A percentile compares a stretch with the other conserved stretches of the same genome.
These are phyloP conservation scores for Cryptotis parvus DNA, from an alignment of 2,113 vertebrate species.

Conservation along the genomic window DNA sequence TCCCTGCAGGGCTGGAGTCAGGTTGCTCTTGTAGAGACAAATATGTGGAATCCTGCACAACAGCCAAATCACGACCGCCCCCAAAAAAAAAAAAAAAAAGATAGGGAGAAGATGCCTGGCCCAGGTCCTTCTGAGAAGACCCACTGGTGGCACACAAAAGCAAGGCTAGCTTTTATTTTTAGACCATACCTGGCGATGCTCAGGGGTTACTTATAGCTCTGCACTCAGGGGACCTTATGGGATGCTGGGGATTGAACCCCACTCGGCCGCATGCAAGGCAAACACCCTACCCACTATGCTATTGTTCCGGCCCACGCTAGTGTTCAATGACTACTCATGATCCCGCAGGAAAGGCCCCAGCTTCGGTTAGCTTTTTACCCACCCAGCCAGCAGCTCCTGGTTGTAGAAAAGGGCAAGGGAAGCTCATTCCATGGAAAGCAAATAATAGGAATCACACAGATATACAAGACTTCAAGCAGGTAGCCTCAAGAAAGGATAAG, in stretches of 20 bases:
- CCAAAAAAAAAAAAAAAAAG: too few relatives aligned
- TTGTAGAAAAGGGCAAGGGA: not conserved
- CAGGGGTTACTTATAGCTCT: too few relatives aligned
- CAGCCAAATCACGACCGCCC: not conserved
- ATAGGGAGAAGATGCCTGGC: not conserved
- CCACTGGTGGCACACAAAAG: not conserved
- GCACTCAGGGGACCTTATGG: too few relatives aligned
- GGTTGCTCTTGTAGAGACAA: conserved; percentile 22
- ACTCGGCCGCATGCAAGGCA: too few relatives aligned
- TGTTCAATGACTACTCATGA: not conserved
- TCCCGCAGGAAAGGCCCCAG: not conserved
- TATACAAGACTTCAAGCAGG: too few relatives aligned
- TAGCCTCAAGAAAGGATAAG: not conserved
- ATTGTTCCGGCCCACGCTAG: too few relatives aligned
- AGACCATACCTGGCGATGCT: too few relatives aligned
- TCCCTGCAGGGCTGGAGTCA: conserved; percentile 54
- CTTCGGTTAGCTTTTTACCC: not conserved
- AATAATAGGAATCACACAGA: not conserved
- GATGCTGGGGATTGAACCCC: too few relatives aligned
- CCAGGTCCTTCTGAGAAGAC: not conserved
- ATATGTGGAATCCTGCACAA: not conserved
- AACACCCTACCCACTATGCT: too few relatives aligned
- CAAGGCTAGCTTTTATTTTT: not conserved
- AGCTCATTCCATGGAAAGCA: not conserved
- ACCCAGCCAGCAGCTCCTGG: not conserved